Evolutionary conservation across 2,888 invertebrate species (phyloP).

Genomic region (Chaetogeoica ovagalla): DNA sequence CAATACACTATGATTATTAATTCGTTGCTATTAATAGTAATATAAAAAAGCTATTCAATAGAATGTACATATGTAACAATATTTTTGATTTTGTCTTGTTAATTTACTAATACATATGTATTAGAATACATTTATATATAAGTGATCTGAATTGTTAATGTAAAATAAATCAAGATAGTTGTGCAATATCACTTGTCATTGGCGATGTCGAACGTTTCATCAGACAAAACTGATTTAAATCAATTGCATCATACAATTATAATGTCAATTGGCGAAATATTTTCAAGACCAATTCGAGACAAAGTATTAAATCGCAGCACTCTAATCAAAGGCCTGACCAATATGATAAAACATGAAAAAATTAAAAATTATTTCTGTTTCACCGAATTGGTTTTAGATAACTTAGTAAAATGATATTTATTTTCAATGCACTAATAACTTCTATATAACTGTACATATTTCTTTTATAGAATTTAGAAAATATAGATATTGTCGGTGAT

Average conservation of each 20-base stretch:
- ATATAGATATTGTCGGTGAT: conserved; percentile 27
- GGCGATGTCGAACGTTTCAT: not conserved
- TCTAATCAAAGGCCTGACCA: conserved; percentile 1
- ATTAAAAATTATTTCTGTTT: conserved; percentile 28
- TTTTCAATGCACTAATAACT: too few species aligned
- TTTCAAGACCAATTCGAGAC: not conserved
- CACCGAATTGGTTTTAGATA: conserved; percentile 19
- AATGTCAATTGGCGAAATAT: not conserved
- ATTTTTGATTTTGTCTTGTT: too few species aligned
- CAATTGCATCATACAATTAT: not conserved
- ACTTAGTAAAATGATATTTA: conserved; percentile 22
- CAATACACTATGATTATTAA: not conserved
- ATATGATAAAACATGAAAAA: not conserved
- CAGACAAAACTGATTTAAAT: not conserved
- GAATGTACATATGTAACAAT: too few species aligned
- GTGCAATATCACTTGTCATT: not conserved
- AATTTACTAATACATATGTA: too few species aligned
- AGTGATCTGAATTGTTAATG: not conserved
- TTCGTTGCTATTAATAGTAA: not conserved
- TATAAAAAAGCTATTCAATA: too few species aligned
- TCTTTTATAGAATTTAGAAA: conserved; percentile 16
- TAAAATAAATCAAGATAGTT: not conserved
- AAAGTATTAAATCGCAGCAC: conserved; percentile 21
- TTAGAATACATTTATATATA: too few species aligned
- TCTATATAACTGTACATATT: too few species aligned